Evolutionary conservation across 2,797 vertebrate species (phyloP), one percentile per base, ranked within the genome.

Genomic region (Rhynchotus rufescens): DNA sequence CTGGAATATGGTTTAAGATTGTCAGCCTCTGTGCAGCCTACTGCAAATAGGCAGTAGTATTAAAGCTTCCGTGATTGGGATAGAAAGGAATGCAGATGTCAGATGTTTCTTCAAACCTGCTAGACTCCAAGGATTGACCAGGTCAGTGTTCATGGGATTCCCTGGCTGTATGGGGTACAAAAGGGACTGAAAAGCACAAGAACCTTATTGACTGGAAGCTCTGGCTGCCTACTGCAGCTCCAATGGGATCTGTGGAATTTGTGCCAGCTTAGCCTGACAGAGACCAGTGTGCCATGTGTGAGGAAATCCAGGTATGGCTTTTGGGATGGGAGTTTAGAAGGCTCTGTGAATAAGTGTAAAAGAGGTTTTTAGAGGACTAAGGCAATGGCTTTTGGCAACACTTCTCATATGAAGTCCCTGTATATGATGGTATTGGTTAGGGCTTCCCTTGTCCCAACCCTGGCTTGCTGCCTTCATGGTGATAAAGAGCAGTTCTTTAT

Each of bases 111-210:
- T 32, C 45, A 84, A 68, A 36, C 6, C 15, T 71, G 7, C 26
- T 12, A 26, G 13, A 10, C 7, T 60, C 15, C 32, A 49, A 72
- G 64, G 21, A 40, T 23, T 74, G 45, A 15, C n/a, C 12, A 15
- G 23, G 13, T 66, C 57, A 28, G 40, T 0, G 0, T 49, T 26
- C 21, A 34, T 0, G 0, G n/a, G 30, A 52, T 7, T 42, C 28
- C 61, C 68, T 78, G 65, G 26, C 38, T 5, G 25, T 62, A 56
- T 76, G 38, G 26, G 25, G 14, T 77, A 20, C 36, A 42, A 57
- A 67, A 67, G 25, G 32, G 42, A 40, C 56, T 15, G 52, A 76
- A 68, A 0, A 4, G 12, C 40, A n/a, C 26, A 51, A 1, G 19
- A 26, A 68, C 17, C 32, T 36, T 56, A 7, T 38, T 82, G 38